phyloP scores from a whole-genome alignment of 23 tunicate species.

The Phallusia fumigata region DNA sequence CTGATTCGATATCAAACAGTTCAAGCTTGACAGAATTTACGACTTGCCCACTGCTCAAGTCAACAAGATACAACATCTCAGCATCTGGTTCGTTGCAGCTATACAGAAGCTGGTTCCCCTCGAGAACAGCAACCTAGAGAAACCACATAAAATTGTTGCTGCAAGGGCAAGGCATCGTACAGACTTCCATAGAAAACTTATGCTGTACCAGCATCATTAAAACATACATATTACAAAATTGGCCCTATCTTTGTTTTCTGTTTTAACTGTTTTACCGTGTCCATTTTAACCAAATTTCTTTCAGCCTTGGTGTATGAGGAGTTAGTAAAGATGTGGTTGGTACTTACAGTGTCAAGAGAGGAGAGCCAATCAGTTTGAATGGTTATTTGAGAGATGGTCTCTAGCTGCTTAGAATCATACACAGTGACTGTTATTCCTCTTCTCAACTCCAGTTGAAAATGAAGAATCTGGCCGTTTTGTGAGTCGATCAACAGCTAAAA shows the following conservation, averaged over 20 bases:
- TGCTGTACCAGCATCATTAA: too few species aligned
- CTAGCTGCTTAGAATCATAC: slow-evolving; percentile 31
- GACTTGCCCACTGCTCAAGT: slow-evolving; percentile 17
- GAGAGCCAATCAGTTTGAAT: slow-evolving; percentile 32
- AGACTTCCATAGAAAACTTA: too few species aligned
- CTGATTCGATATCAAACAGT: background rate
- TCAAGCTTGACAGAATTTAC: background rate
- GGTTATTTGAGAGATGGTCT: background rate
- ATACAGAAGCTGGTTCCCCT: slow-evolving; percentile 30
- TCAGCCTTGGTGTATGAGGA: too few species aligned
- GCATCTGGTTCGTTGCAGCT: slow-evolving; percentile 29
- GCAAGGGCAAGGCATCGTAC: too few species aligned
- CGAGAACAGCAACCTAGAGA: slow-evolving; percentile 29
- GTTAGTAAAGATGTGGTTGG: too few species aligned
- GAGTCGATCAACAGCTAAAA: slow-evolving; percentile 42
- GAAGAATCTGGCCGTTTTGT: slow-evolving; percentile 19
- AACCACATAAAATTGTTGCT: background rate
- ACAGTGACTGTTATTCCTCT: slow-evolving; percentile 3
- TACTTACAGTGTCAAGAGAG: slow-evolving; percentile 25
- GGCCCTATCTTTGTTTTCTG: too few species aligned
- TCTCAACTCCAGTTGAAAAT: slow-evolving; percentile 35
- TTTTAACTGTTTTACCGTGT: too few species aligned
- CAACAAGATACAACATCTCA: slow-evolving; percentile 27
- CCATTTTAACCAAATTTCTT: too few species aligned
- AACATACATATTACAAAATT: too few species aligned